Base-by-base conservation (phyloP, 1,140 invertebrate genomes). In the Papilio polytes region DNA sequence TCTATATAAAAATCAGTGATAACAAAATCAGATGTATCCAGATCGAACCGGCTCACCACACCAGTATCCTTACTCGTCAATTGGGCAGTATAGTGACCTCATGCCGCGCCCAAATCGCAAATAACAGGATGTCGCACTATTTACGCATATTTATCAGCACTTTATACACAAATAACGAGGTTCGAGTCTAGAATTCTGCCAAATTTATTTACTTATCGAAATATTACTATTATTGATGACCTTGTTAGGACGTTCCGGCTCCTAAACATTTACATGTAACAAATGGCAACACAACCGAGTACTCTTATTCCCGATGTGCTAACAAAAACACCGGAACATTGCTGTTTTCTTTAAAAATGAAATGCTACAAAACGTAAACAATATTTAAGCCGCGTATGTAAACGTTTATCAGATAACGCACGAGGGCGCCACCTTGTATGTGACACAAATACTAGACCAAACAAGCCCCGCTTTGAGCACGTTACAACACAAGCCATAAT, bases 341-440 rank as follows among this genome's bases (percentile, higher is more conserved):
- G 2, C 7, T 18, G 8, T 18, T 18, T 56, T 56, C 6, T 56
- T n/a, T 56, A 8, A 18, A 7, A 56, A 56, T 18, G 51, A n/a
- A 53, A 56, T n/a, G n/a, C 6, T 56, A 56, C 9, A 56, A 56
- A 56, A 56, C 2, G 51, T 9, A 56, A 56, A 56, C 53, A 56
- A 20, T 56, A 18, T 53, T 15, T 15, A 18, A 53, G 53, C 53
- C 1, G 22, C 22, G 26, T 31, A 31, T 70, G 26, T 76, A 48
- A 46, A 22, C 46, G 73, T 22, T 59, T 73, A 63, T 51, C 46
- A 81, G 73, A 81, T 76, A 59, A 79, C 63, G 81, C 48, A 81
- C 84, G 85, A 85, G 86, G 86, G 82, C 84, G 78, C 81, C 26
- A 56, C 41, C 56, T 84, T 82, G 80, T 82, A 79, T 82, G 80